phyloP scores from a whole-genome alignment of 1,140 invertebrate genomes.

The Metaphire vulgaris region DNA sequence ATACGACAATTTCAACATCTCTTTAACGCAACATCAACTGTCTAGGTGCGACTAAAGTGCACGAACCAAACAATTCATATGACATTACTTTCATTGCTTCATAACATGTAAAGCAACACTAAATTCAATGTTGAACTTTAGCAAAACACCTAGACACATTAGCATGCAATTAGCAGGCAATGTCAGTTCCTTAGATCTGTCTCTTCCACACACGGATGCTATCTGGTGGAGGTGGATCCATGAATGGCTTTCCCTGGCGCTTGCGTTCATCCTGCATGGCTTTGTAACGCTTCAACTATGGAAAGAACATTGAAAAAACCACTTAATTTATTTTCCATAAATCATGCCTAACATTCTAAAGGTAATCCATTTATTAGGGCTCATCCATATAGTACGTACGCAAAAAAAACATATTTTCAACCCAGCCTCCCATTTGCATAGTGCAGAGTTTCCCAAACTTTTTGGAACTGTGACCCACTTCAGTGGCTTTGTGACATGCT shows the following conservation, averaged over 20 bases:
- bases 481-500: too few relatives aligned
- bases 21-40: too few relatives aligned
- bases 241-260: neutral
- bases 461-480: too few relatives aligned
- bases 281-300: neutral
- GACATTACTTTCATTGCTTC: too few relatives aligned
- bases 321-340: neutral
- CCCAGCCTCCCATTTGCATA: neutral
- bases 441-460: neutral
- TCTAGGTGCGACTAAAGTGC: too few relatives aligned
- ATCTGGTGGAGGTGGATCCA: neutral
- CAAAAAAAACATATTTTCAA: neutral
- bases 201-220: slow-evolving; percentile 13
- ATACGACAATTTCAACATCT: too few relatives aligned
- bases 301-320: neutral
- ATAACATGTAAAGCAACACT: too few relatives aligned
- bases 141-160: too few relatives aligned
- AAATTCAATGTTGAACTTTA: too few relatives aligned
- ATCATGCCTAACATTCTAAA: neutral
- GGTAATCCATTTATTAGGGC: neutral
- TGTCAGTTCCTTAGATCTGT: neutral
- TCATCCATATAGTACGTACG: too few relatives aligned
- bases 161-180: too few relatives aligned
- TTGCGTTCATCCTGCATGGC: slow-evolving; percentile 12
- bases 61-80: too few relatives aligned